Evolutionary conservation across 1,140 invertebrate genomes (phyloP), one percentile per base, ranked within the genome.

Genomic region (Marisa cornuarietis): DNA sequence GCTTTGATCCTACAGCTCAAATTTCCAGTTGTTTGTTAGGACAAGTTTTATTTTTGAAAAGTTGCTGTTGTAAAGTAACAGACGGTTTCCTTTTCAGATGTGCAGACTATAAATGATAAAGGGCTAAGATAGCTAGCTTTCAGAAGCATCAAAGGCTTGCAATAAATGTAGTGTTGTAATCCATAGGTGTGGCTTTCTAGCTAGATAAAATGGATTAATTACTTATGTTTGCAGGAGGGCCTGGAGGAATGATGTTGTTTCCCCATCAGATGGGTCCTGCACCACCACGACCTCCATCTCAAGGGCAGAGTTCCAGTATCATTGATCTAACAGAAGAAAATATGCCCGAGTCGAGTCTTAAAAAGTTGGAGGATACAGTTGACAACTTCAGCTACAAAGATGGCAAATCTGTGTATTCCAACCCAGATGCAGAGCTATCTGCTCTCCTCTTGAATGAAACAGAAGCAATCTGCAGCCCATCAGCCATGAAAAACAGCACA

Each of bases 361-460:
- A 83, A 62, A 90, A 89, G 71, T 74, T 91, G 26, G 87, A 86
- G 54, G 87, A 89, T 63, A 87, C 73, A 63, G 76, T 90, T 31
- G 88, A 90, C 68, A 90, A 79, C 81, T 82, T 89, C 74, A 85
- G 87, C 49, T 83, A 83, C 65, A 86, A 87, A 71, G 87, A 88
- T 71, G 76, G 82, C 42, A 85, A 80, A 62, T 63, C 80, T 22
- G 18, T 68, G 13, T 74, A 52, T 77, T 68, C 22, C 76, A 78
- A 62, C n/a, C 26, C 78, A 31, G 82, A 81, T 26, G 73, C 71
- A 61, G 83, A 84, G 52, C 63, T 84, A 31, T 51, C 78, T 9
- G 74, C 79, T 22, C 54, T 84, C 49, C 74, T 84, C 16, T 69
- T 63, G 22, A 71, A 83, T 61, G 42, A 71, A 31, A 76, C 81